Evolutionary conservation across 2,113 vertebrate genomes (phyloP).

Genomic region (Gasterosteus aculeatus): DNA sequence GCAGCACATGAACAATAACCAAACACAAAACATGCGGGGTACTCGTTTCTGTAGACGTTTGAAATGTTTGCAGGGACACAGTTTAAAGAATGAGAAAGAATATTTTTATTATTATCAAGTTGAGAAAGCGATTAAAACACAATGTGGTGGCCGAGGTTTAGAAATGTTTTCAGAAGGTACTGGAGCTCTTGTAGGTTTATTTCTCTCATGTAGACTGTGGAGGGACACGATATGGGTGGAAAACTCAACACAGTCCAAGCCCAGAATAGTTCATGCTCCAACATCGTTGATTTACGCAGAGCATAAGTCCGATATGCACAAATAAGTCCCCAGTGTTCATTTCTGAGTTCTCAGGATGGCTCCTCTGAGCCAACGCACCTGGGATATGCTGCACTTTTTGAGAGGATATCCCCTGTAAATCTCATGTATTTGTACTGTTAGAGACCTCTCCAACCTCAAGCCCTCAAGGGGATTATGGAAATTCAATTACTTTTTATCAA

Average conservation of each 20-base stretch:
- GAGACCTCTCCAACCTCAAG: conserved; percentile 43
- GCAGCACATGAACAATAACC: too few relatives aligned
- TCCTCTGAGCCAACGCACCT: conserved; percentile 14
- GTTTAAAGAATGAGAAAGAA: background rate
- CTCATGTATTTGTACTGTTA: conserved; percentile 11
- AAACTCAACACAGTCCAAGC: conserved; percentile 2
- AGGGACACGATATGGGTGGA: background rate
- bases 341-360: conserved; percentile 1
- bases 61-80: background rate
- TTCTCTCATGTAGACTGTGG: conserved; percentile 15
- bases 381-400: background rate
- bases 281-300: conserved; percentile 10
- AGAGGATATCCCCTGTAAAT: background rate
- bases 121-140: conserved; percentile 5
- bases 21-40: too few relatives aligned
- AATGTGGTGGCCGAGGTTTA: background rate
- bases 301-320: conserved; percentile 2
- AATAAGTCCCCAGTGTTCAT: conserved; percentile 4
- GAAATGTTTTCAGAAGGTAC: background rate
- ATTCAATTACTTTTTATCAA: conserved; percentile 71
- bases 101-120: background rate
- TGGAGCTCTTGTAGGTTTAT: background rate
- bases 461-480: conserved; percentile 63
- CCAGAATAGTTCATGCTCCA: background rate
- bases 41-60: background rate